phyloP scores from a whole-genome alignment of 2,797 vertebrate species.

The Fratercula arctica region DNA sequence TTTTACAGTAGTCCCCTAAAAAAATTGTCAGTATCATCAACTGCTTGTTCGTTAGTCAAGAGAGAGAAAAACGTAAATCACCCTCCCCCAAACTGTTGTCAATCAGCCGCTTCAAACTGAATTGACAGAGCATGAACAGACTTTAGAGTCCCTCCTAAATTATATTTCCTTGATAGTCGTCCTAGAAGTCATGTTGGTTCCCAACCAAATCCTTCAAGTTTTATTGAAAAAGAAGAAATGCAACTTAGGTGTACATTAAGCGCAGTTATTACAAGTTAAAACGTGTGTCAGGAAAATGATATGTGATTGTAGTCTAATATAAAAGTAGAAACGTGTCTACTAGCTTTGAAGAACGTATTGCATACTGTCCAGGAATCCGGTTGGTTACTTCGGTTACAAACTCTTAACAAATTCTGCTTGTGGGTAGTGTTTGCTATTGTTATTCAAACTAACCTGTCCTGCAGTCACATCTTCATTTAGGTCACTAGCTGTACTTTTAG shows the following conservation, averaged over 20 bases:
- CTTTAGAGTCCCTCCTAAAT: neutral
- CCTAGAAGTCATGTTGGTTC: neutral
- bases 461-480: neutral
- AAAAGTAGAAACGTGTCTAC: neutral
- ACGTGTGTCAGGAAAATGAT: neutral
- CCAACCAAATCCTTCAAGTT: neutral
- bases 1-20: neutral
- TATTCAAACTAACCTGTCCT: neutral
- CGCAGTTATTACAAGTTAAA: neutral
- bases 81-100: neutral
- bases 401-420: neutral
- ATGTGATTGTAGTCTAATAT: neutral
- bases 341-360: neutral
- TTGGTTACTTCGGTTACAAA: neutral
- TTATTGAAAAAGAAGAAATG: neutral
- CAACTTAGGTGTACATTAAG: neutral
- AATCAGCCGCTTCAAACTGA: neutral
- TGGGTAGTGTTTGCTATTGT: neutral
- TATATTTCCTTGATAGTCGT: fast-evolving
- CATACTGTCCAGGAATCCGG: neutral
- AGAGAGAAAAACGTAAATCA: neutral
- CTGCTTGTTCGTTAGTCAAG: neutral
- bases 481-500: neutral
- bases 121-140: neutral
- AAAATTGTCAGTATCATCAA: neutral